These are phyloP conservation scores for Linepithema humile DNA, from an alignment of 1,140 invertebrate species.

Conservation along the genomic window DNA sequence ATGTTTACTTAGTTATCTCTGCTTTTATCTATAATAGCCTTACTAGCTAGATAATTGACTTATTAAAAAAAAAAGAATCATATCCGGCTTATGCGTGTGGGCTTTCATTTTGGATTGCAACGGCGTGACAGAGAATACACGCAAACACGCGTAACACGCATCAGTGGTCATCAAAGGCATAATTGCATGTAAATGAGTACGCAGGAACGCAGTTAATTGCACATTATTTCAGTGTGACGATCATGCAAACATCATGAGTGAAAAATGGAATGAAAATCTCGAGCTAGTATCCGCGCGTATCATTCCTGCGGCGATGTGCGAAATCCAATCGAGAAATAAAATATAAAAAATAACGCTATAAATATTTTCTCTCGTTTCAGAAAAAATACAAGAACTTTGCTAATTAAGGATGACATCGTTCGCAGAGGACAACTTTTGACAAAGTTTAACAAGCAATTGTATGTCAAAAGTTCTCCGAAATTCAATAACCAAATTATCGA, in stretches of 20 bases:
- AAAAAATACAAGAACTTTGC: background rate
- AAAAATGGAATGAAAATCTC: constrained; percentile 15
- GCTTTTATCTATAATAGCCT: background rate
- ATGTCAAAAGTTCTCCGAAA: background rate
- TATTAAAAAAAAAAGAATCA: constrained; percentile 1
- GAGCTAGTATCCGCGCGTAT: background rate
- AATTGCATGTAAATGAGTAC: constrained; percentile 45
- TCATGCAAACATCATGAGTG: background rate
- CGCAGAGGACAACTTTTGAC: background rate
- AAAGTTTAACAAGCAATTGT: background rate
- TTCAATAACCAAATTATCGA: background rate
- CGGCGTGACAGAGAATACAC: background rate
- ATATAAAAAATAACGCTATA: no score
- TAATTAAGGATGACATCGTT: constrained; percentile 11
- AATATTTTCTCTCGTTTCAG: background rate
- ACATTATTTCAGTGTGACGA: constrained; percentile 15
- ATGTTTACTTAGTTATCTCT: constrained; percentile 11
- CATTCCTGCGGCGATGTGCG: background rate
- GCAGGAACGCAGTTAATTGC: constrained; percentile 43
- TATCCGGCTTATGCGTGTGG: background rate
- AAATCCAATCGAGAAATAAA: no score
- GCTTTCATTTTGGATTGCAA: constrained; percentile 39
- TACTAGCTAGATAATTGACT: constrained; percentile 31
- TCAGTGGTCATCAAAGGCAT: constrained; percentile 15
- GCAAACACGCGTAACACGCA: constrained; percentile 16